Evolutionary conservation across 1,140 invertebrate genomes (phyloP), one percentile per base, ranked within the genome.

Genomic region (Lepidurus arcticus): DNA sequence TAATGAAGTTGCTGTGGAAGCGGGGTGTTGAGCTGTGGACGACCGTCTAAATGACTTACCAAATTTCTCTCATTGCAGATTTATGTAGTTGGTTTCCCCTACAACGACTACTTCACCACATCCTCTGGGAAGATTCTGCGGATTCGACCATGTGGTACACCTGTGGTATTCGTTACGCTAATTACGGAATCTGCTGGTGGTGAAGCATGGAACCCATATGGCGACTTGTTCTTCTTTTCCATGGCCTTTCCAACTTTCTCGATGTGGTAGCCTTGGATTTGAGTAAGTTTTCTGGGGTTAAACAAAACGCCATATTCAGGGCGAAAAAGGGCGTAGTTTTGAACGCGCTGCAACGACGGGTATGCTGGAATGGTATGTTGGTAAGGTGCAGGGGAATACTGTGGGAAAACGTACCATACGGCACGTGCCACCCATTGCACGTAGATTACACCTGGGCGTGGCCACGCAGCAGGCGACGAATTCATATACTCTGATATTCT

Each of bases 161-260:
- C 53, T 65, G 53, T 65, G 53, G n/a, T 21, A 65, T 8, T 65
- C 53, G 16, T 65, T 7, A n/a, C 53, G 21, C 53, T 65, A 65
- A 65, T 65, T 65, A 65, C 53, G 53, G 2, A 65, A 16, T 65
- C 5, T 13, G 21, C 53, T n/a, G 53, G 53, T 65, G 53, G 53
- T 65, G 53, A 65, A 65, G 53, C 53, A 65, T 65, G 53, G 53
- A 65, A 65, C 53, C 53, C 53, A 65, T 65, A 65, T 65, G 53
- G 53, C 53, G 53, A 65, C 6, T 21, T 7, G 21, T 65, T 65
- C 21, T 65, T 21, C 16, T 65, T 65, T 65, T 65, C 53, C n/a
- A 65, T 65, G 53, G 53, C 7, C 53, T 65, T 65, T 65, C 53
- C 53, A 65, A 65, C 53, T 65, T 9, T 13, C 16, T 65, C 21